Base-by-base conservation (phyloP, 2,888 invertebrate genomes). In the Agonopterix heracliana region DNA sequence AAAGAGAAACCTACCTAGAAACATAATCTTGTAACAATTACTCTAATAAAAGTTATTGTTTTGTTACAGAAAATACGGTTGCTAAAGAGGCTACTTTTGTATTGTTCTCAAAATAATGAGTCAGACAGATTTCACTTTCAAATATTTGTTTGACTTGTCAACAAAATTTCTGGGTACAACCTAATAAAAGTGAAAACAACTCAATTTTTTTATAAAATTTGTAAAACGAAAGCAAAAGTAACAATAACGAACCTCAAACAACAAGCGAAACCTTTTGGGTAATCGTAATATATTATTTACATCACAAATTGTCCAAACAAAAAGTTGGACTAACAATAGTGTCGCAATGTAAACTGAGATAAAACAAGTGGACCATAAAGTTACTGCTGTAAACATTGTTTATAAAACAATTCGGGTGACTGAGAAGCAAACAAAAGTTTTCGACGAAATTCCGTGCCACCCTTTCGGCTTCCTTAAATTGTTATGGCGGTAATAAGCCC, bases 391-490 rank as follows among this genome's bases (percentile, higher is more conserved):
- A 84, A 86, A 85, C 84, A 82, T 85, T 85, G 84, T 85, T 85
- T 84, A 81, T 83, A 84, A 82, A 86, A 84, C 85, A 85, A 85
- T 87, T 78, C 73, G 63, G 74, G 68, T 66, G 71, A 74, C 74
- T 68, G 74, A 74, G 74, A 75, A 68, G 68, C 71, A 78, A 78
- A 82, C 81, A 82, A 86, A 85, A 85, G 78, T 87, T 84, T 83
- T 74, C 78, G 71, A 62, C 68, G 78, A 77, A 82, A 81, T 81
- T 76, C 78, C 69, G 68, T 66, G 74, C 76, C 81, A 84, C 82
- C 85, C 83, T 84, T 85, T 85, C 68, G 81, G 84, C 84, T 82
- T 82, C 83, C 83, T 85, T 81, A 86, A 86, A 87, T 84, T 82
- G 85, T 86, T 84, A 88, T 83, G 68, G 79, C 79, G 66, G 81